Percentiles rank a stretch among this genome's conserved stretches.
These are phyloP conservation scores for Sparidentex hasta DNA, from an alignment of 2,797 vertebrate species.

Conservation along the genomic window DNA sequence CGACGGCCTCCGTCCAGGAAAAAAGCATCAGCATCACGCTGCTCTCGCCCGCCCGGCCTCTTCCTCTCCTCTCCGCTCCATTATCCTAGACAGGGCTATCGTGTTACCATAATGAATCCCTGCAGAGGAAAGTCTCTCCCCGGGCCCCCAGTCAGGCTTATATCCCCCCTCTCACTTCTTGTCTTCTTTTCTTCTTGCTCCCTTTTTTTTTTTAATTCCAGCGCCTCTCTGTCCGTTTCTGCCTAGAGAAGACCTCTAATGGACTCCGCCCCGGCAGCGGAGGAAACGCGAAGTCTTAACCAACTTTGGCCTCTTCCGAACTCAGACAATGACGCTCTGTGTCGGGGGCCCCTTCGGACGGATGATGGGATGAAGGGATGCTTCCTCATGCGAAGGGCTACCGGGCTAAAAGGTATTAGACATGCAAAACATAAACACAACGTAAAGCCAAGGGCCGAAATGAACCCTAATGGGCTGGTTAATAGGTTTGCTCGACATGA, in stretches of 20 bases:
- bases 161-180: slow-evolving; percentile 27
- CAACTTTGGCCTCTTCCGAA: slow-evolving; percentile 12
- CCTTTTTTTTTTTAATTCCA: background rate
- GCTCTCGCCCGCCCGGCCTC: slow-evolving; percentile 55
- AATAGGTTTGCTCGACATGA: slow-evolving; percentile 37
- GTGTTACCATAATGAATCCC: slow-evolving; percentile 78
- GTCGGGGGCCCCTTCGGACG: slow-evolving; percentile 21
- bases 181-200: slow-evolving; percentile 18
- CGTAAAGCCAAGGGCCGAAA: slow-evolving; percentile 34
- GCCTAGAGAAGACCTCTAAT: slow-evolving; percentile 27
- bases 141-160: slow-evolving; percentile 44
- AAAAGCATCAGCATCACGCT: slow-evolving; percentile 68
- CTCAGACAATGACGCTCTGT: slow-evolving; percentile 40
- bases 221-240: slow-evolving; percentile 9
- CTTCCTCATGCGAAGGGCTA: slow-evolving; percentile 36
- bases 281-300: slow-evolving; percentile 18
- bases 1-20: slow-evolving; percentile 69
- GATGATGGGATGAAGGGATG: slow-evolving; percentile 32
- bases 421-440: slow-evolving; percentile 43
- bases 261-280: slow-evolving; percentile 38
- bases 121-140: slow-evolving; percentile 68
- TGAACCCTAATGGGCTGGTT: slow-evolving; percentile 41
- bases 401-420: slow-evolving; percentile 19
- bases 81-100: slow-evolving; percentile 76
- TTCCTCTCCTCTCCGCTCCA: slow-evolving; percentile 57